Evolutionary conservation across 2,113 vertebrate species (phyloP).

Genomic region (Calyptommatus sinebrachiatus): DNA sequence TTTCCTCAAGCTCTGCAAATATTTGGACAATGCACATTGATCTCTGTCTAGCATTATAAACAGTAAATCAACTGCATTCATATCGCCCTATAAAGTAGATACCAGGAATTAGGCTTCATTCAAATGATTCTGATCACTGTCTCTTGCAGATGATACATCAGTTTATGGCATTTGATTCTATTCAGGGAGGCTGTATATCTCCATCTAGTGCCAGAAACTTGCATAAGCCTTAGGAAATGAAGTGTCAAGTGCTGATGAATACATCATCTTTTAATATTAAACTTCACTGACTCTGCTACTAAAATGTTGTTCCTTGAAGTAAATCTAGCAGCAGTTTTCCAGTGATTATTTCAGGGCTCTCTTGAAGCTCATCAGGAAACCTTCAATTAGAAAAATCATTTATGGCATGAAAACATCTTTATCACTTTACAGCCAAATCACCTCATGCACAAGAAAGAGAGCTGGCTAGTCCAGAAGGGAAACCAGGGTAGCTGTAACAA

Average conservation of each 20-base stretch:
- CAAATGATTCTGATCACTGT: slow-evolving; percentile 28
- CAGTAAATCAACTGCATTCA: not conserved
- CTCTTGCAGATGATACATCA: slow-evolving; percentile 21
- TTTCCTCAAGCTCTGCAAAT: not conserved
- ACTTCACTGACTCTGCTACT: not conserved
- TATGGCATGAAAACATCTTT: not conserved
- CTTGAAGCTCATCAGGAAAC: not conserved
- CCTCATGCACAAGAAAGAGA: no score
- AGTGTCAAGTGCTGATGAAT: not conserved
- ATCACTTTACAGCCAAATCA: no score
- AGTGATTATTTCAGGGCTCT: not conserved
- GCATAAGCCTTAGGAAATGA: slow-evolving; percentile 5
- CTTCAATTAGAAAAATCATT: not conserved
- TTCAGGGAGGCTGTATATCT: slow-evolving; percentile 44
- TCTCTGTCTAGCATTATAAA: not conserved
- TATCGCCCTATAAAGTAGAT: slow-evolving; percentile 34
- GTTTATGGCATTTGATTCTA: not conserved
- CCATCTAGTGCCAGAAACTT: slow-evolving; percentile 55
- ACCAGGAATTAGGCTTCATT: slow-evolving; percentile 41
- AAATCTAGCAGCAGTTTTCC: not conserved
- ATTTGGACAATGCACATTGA: not conserved
- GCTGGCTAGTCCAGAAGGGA: no score
- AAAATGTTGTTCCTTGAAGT: not conserved
- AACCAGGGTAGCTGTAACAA: no score
- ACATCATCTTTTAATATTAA: not conserved